A percentile compares a stretch with the other conserved stretches of the same genome.
phyloP scores from a whole-genome alignment of 35 echinoderm and acorn worm species.

The Amphiura filiformis region DNA sequence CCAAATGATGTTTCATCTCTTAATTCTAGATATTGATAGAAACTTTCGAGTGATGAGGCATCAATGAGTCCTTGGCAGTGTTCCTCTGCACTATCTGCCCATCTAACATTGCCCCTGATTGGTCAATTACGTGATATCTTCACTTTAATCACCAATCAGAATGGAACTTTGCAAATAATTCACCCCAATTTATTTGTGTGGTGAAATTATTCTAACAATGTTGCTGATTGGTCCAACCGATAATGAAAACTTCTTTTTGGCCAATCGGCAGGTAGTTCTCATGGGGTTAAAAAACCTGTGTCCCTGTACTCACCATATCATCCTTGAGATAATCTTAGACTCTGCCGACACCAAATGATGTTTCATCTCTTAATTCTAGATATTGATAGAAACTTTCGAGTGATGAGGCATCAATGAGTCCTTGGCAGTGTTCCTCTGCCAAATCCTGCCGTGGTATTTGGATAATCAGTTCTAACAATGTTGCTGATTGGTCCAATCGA shows the following conservation, averaged over 20 bases:
- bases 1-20: slow-evolving; percentile 87
- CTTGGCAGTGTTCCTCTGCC: slow-evolving; percentile 72
- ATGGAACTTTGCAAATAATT: too few relatives aligned
- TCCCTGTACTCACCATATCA: slow-evolving; percentile 84
- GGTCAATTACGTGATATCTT: too few relatives aligned
- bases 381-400: slow-evolving; percentile 88
- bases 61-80: slow-evolving; percentile 67
- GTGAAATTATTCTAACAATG: too few relatives aligned
- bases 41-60: slow-evolving; percentile 72
- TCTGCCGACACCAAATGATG: slow-evolving; percentile 73
- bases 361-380: slow-evolving; percentile 83
- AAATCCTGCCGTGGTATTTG: slow-evolving; percentile 93
- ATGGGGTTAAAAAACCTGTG: too few relatives aligned
- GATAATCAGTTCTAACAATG: slow-evolving; percentile 61
- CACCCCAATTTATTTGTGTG: too few relatives aligned
- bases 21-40: slow-evolving; percentile 84
- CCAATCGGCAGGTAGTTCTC: too few relatives aligned
- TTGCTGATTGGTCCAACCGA: too few relatives aligned
- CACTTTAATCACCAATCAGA: too few relatives aligned
- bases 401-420: slow-evolving; percentile 63
- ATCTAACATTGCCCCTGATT: too few relatives aligned
- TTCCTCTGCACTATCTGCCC: too few relatives aligned
- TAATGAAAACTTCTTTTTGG: too few relatives aligned
- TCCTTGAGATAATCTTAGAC: slow-evolving; percentile 89
- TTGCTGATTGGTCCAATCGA: too few relatives aligned